Conservation (phyloP, 1,140 invertebrate genomes). For the Caenorhabditis remanei region DNA sequence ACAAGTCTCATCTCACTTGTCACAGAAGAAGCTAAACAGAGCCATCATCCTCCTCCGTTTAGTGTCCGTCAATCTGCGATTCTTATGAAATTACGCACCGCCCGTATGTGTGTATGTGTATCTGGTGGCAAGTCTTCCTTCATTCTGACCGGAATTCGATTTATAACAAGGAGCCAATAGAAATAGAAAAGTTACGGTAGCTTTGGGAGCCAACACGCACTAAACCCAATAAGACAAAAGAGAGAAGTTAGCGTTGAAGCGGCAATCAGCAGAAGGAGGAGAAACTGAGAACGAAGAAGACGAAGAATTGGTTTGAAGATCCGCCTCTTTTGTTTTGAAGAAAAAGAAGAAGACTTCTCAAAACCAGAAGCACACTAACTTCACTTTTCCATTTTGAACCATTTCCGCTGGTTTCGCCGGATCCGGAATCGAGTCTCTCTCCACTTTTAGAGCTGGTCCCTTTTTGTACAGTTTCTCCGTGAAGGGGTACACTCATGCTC, state of each 20-base stretch:
- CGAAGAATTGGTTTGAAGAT: background rate
- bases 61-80: constrained; percentile 11
- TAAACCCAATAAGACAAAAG: constrained; percentile 53
- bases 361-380: constrained; percentile 6
- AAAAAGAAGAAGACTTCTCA: constrained; percentile 3
- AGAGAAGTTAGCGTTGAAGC: constrained; percentile 40
- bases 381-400: background rate
- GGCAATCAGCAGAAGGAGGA: constrained; percentile 12
- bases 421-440: background rate
- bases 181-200: constrained; percentile 15
- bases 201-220: background rate
- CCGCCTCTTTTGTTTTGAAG: constrained; percentile 53
- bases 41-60: background rate
- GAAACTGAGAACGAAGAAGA: constrained; percentile 18
- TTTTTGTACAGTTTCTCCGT: too few relatives aligned
- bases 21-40: background rate
- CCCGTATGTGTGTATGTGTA: background rate
- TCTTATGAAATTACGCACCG: constrained; percentile 46
- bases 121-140: background rate
- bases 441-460: too few relatives aligned
- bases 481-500: too few relatives aligned
- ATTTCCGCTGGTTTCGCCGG: background rate
- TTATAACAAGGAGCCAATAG: background rate
- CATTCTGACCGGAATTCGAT: constrained; percentile 40
- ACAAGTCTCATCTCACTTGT: background rate